Base-by-base conservation (phyloP, 2,797 vertebrate genomes). In the Channallabes apus region DNA sequence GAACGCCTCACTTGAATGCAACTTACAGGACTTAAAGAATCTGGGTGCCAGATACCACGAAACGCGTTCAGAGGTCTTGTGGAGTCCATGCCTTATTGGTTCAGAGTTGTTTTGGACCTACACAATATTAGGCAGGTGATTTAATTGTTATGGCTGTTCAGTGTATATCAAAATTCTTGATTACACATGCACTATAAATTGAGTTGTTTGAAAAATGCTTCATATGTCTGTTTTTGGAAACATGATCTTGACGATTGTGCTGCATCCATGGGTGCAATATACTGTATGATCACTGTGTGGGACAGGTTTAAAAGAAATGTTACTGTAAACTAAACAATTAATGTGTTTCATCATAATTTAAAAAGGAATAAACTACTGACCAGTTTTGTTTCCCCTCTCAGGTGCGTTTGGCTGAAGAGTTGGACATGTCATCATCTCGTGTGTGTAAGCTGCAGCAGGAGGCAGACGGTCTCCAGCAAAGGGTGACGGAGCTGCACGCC, bases 381-480 rank as follows among this genome's bases (percentile, higher is more conserved):
- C 54, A 20, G 54, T 61, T 59, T n/a, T 5, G 12, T 83, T 11
- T 81, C 71, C 35, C 46, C 12, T 41, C n/a, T 83, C 82, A 96
- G 96, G 94, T 92, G 84, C 93, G 92, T 84, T 94, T 96, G 77
- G 93, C 93, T 0, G 94, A 96, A 87, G 95, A 96, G 62, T 87
- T 95, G 69, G 91, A 94, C 6, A 88, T 90, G 8, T 94, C 95
- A 62, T 95, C 94, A 0, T 93, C 94, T 0, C 95, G 93, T 59
- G 91, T 96, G 27, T 94, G 94, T 87, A 91, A 91, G 5, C 93
- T 96, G 82, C 96, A 96, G 91, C 92, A 96, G 90, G 94, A 96
- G 88, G 89, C 95, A 86, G 91, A 93, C 0, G 88, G 86, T 76
- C 94, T 94, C 69, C 95, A 96, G 90, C 96, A 96, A 93, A 95